phyloP scores from a whole-genome alignment of 2,113 vertebrate species.

The Crotalus horridus region DNA sequence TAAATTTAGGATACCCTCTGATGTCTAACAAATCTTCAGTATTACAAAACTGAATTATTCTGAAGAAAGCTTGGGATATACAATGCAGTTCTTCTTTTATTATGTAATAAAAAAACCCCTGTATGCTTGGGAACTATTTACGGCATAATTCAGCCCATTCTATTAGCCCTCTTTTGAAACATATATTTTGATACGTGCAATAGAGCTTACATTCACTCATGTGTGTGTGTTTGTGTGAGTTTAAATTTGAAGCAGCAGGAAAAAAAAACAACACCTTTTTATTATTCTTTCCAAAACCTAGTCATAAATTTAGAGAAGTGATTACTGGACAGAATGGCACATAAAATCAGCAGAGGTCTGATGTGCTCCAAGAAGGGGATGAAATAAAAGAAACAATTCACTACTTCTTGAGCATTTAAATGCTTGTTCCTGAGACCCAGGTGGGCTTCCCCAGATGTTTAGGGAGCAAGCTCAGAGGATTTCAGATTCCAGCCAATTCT shows the following conservation, averaged over 20 bases:
- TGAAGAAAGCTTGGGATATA: constrained; percentile 49
- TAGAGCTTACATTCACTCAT: constrained; percentile 50
- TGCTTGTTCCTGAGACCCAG: constrained; percentile 53
- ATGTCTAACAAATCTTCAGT: constrained; percentile 41
- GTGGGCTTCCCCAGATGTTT: constrained; percentile 59
- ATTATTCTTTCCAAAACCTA: constrained; percentile 39
- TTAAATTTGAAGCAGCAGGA: constrained; percentile 43
- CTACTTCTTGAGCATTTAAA: constrained; percentile 47
- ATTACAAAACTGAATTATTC: constrained; percentile 50
- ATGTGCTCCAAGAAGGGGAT: constrained; percentile 23
- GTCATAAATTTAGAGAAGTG: constrained; percentile 57
- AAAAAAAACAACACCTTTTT: constrained; percentile 20
- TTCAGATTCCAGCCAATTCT: constrained; percentile 68
- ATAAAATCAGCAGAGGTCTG: constrained; percentile 45
- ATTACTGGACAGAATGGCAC: constrained; percentile 41
- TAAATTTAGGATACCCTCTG: constrained; percentile 42
- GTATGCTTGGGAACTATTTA: constrained; percentile 59
- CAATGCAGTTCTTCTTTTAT: constrained; percentile 58
- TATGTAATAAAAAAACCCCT: constrained; percentile 62
- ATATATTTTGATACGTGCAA: constrained; percentile 59
- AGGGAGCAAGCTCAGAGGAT: constrained; percentile 67
- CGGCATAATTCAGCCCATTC: constrained; percentile 45
- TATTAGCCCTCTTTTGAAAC: constrained; percentile 56
- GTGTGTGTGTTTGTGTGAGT: constrained; percentile 19
- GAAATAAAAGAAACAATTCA: background rate